Percentiles rank a stretch among this genome's conserved stretches.
phyloP scores from a whole-genome alignment of 1,140 invertebrate genomes.

The Drosophila busckii region DNA sequence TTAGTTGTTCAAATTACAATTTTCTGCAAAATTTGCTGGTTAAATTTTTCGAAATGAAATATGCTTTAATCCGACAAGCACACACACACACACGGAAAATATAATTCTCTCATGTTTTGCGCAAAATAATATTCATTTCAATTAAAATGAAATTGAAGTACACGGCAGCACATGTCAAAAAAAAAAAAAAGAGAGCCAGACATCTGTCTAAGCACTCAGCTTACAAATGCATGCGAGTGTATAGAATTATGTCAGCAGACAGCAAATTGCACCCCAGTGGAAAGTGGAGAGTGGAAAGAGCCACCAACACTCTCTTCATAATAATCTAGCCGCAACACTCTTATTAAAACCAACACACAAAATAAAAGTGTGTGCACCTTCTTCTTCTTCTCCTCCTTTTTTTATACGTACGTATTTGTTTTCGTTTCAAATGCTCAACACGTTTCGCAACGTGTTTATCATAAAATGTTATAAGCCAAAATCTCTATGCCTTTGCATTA shows the following conservation, averaged over 20 bases:
- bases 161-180: slow-evolving; percentile 50
- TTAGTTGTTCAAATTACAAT: too few relatives aligned
- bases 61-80: too few relatives aligned
- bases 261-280: slow-evolving; percentile 32
- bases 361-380: slow-evolving; percentile 28
- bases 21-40: slow-evolving; percentile 1
- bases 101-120: too few relatives aligned
- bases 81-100: too few relatives aligned
- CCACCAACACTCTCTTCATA: slow-evolving; percentile 9
- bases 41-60: slow-evolving; percentile 28
- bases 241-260: slow-evolving; percentile 67
- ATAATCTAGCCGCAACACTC: slow-evolving; percentile 12
- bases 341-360: slow-evolving; percentile 52
- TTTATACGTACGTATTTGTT: slow-evolving; percentile 28
- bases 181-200: slow-evolving; percentile 14
- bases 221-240: slow-evolving; percentile 15
- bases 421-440: slow-evolving; percentile 31
- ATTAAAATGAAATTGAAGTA: slow-evolving; percentile 77
- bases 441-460: slow-evolving; percentile 13
- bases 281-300: not conserved
- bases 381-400: slow-evolving; percentile 18
- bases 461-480: too few relatives aligned
- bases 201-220: slow-evolving; percentile 20
- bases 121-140: slow-evolving; percentile 74
- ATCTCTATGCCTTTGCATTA: slow-evolving; percentile 36